Evolutionary conservation across 2,113 vertebrate species (phyloP).

Genomic region (Entomyzon cyanotis): DNA sequence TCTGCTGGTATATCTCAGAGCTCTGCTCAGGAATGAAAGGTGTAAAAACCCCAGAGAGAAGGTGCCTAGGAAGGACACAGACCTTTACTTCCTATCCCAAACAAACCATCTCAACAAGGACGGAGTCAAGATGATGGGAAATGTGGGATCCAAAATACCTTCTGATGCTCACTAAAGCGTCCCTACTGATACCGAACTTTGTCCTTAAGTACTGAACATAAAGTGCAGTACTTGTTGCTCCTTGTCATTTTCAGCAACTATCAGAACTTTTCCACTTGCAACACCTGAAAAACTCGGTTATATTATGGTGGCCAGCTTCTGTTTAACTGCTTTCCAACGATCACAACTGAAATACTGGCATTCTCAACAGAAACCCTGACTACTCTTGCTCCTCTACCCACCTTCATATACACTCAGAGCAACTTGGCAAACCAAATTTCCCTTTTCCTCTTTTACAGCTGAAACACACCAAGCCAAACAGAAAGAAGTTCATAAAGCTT

Average conservation of each 20-base stretch:
- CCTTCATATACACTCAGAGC: background rate
- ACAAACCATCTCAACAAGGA: background rate
- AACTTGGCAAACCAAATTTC: background rate
- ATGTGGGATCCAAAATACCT: background rate
- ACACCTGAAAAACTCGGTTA: background rate
- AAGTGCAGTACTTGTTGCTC: background rate
- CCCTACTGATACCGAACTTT: background rate
- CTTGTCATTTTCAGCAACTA: background rate
- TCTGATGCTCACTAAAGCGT: background rate
- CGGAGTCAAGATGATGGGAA: background rate
- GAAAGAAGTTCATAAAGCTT: background rate
- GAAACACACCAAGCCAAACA: background rate
- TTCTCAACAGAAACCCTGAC: background rate
- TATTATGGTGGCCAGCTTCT: background rate
- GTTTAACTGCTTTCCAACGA: background rate
- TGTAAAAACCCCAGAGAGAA: background rate
- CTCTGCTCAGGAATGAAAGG: background rate
- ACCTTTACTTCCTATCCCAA: background rate
- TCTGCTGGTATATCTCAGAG: rapidly evolving
- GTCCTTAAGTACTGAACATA: background rate
- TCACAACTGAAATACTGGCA: background rate
- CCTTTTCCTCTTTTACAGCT: background rate
- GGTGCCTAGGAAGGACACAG: background rate
- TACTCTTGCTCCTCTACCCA: background rate
- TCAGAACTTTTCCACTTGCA: background rate